These are phyloP conservation scores for Falco cherrug DNA, from an alignment of 2,797 vertebrate genomes.

Conservation along the genomic window DNA sequence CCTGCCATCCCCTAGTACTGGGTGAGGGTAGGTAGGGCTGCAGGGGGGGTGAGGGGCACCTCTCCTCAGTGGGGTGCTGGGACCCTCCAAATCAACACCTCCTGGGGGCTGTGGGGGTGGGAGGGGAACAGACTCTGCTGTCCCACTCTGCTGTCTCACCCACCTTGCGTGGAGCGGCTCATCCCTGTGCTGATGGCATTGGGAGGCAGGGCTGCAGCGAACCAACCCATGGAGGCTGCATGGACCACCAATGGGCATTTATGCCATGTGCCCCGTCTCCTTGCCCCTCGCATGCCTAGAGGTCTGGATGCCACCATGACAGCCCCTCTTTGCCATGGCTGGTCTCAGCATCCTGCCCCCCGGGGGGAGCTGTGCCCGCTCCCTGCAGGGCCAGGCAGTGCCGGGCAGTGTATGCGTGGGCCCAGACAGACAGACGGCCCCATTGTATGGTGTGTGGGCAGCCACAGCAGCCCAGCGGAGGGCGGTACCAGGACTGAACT, in stretches of 20 bases:
- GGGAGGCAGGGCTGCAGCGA: background rate
- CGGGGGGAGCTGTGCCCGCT: rapidly evolving
- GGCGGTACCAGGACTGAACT: background rate
- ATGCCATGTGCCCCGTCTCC: rapidly evolving
- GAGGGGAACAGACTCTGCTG: background rate
- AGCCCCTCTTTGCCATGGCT: background rate
- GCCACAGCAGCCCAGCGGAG: background rate
- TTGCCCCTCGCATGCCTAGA: background rate
- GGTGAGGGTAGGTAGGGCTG: background rate
- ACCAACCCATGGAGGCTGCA: too few relatives aligned
- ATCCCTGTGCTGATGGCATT: background rate
- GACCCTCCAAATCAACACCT: background rate
- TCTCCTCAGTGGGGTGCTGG: background rate
- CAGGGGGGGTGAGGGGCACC: too few relatives aligned
- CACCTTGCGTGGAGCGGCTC: rapidly evolving
- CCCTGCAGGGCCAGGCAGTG: background rate
- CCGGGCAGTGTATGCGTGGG: rapidly evolving
- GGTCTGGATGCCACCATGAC: background rate
- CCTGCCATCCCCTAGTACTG: background rate
- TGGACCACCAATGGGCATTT: background rate
- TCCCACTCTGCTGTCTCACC: too few relatives aligned
- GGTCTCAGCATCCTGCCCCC: background rate
- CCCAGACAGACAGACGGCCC: background rate
- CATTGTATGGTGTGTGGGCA: slow-evolving; percentile 38
- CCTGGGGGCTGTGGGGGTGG: background rate